Percentiles rank a stretch among this genome's conserved stretches.
Conservation (phyloP, 2,113 vertebrate species). For the Tiliqua scincoides region DNA sequence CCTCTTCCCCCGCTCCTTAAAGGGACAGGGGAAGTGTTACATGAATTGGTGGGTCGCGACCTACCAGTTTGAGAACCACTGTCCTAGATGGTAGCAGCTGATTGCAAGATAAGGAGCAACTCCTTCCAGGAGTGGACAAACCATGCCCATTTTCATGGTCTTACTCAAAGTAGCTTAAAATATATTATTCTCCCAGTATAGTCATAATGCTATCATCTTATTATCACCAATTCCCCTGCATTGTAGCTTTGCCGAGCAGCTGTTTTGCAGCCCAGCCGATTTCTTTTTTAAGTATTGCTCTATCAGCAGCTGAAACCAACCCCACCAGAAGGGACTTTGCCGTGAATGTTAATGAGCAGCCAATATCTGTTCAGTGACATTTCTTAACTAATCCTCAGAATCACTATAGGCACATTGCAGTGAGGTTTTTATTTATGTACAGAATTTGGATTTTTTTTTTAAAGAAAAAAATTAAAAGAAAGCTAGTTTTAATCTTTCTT, state of each 20-base stretch:
- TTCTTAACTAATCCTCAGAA: conserved; percentile 66
- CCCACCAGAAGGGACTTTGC: conserved; percentile 59
- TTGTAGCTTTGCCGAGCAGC: conserved; percentile 69
- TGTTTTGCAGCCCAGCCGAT: conserved; percentile 74
- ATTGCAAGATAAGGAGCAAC: background rate
- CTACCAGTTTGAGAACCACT: too few species aligned
- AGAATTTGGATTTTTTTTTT: conserved; percentile 12
- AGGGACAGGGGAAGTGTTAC: too few species aligned
- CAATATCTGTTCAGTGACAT: conserved; percentile 57
- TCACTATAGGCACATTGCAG: conserved; percentile 55
- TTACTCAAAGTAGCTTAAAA: conserved; percentile 53
- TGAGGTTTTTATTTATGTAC: conserved; percentile 51
- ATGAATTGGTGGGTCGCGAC: too few species aligned
- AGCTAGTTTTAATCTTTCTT: background rate
- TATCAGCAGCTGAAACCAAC: conserved; percentile 69
- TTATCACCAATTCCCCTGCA: conserved; percentile 69
- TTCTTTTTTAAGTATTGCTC: conserved; percentile 78
- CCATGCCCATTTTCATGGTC: conserved; percentile 21
- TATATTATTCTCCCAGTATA: conserved; percentile 41
- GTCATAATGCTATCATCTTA: conserved; percentile 68
- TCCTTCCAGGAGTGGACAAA: conserved; percentile 26
- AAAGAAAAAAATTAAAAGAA: background rate
- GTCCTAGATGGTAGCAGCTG: too few species aligned
- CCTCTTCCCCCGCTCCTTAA: too few species aligned
- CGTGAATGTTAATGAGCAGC: conserved; percentile 75